A percentile compares a stretch with the other conserved stretches of the same genome.
Conservation (phyloP, 2,888 invertebrate genomes). For the Drosophila sordidula region DNA sequence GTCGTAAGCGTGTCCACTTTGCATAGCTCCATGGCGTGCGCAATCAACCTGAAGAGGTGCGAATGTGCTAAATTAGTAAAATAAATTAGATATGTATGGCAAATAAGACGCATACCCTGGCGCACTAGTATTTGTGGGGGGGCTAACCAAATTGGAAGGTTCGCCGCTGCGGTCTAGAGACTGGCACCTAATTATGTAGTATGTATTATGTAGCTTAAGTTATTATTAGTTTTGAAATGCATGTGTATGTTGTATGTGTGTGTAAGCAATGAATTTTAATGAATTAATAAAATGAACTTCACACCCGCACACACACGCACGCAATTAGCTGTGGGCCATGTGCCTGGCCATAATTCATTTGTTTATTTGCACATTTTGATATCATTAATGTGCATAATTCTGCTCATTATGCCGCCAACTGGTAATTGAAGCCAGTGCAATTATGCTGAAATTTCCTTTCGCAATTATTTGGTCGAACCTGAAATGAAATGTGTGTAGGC, state of each 20-base stretch:
- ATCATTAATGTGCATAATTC: constrained; percentile 69
- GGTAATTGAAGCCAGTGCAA: constrained; percentile 7
- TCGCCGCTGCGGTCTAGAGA: constrained; percentile 45
- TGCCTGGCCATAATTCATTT: constrained; percentile 61
- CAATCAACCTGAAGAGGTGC: constrained; percentile 71
- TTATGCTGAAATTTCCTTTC: constrained; percentile 17
- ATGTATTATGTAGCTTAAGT: constrained; percentile 73
- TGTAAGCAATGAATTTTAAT: constrained; percentile 74
- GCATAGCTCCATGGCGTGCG: constrained; percentile 46
- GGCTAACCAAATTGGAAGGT: constrained; percentile 11
- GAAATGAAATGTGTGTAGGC: constrained; percentile 4
- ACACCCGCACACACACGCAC: constrained; percentile 36
- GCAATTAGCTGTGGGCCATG: constrained; percentile 45
- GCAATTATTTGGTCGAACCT: neutral
- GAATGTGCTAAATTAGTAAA: constrained; percentile 76
- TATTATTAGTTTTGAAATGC: constrained; percentile 70
- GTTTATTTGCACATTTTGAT: constrained; percentile 70
- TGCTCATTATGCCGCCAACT: constrained; percentile 21
- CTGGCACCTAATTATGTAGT: constrained; percentile 68
- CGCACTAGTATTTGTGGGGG: neutral
- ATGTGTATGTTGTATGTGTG: constrained; percentile 14
- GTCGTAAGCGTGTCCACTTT: constrained; percentile 42
- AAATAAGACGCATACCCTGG: constrained; percentile 30
- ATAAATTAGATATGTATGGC: constrained; percentile 69
- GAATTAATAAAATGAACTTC: constrained; percentile 74